These are phyloP conservation scores for Chrysina gloriosa DNA, from an alignment of 2,888 invertebrate genomes.

Conservation along the genomic window DNA sequence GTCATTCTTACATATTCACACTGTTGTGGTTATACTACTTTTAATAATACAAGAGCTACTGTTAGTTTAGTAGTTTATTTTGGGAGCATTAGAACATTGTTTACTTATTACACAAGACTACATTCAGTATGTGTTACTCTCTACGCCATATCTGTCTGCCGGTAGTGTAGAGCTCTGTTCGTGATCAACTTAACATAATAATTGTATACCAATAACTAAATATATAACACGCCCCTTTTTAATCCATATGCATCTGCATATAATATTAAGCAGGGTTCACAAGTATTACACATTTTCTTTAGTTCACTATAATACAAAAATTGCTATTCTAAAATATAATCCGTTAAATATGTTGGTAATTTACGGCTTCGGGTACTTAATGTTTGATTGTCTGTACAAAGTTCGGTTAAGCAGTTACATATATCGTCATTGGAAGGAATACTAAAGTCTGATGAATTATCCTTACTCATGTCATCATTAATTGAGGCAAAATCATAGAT, in stretches of 20 bases:
- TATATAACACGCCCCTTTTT: background rate
- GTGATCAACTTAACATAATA: no score
- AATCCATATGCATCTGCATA: background rate
- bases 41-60: no score
- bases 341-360: background rate
- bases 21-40: no score
- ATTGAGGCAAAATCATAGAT: conserved; percentile 1
- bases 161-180: no score
- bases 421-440: background rate
- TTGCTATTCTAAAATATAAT: background rate
- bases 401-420: background rate
- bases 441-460: background rate
- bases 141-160: no score
- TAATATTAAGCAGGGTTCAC: background rate
- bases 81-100: no score
- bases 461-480: background rate
- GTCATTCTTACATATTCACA: no score
- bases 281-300: background rate
- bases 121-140: no score
- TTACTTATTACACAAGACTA: no score
- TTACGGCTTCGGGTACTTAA: background rate
- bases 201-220: no score
- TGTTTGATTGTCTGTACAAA: background rate
- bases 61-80: no score
- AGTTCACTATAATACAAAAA: background rate